Conservation (phyloP, 2,888 invertebrate species). For the Metacarcinus magister region DNA sequence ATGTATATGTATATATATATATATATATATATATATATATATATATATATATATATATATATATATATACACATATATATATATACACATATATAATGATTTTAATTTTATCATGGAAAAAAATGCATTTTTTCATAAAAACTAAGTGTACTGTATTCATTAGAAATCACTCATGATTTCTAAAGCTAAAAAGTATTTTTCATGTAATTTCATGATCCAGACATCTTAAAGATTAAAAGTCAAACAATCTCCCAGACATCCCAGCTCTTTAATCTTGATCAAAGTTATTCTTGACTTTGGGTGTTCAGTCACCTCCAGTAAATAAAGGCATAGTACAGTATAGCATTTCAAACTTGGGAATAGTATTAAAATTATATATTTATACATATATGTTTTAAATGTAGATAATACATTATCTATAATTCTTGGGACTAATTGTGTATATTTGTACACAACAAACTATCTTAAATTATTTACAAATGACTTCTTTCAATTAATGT, state of each 20-base stretch:
- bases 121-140: too few relatives aligned
- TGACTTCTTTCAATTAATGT: conserved; percentile 54
- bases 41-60: too few relatives aligned
- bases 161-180: background rate
- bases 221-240: background rate
- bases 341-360: conserved; percentile 49
- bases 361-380: background rate
- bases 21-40: conserved; percentile 57
- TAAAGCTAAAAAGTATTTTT: background rate
- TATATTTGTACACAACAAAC: conserved; percentile 76
- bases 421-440: conserved; percentile 69
- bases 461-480: conserved; percentile 70
- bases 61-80: too few relatives aligned
- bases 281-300: conserved; percentile 52
- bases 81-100: too few relatives aligned
- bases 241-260: conserved; percentile 56
- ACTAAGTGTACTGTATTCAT: too few relatives aligned
- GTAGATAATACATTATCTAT: background rate
- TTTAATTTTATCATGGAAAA: too few relatives aligned
- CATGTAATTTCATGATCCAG: background rate
- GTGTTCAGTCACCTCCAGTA: conserved; percentile 62
- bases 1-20: conserved; percentile 57
- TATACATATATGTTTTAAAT: conserved; percentile 32
- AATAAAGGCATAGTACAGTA: conserved; percentile 15
- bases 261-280: conserved; percentile 68